Evolutionary conservation across 2,113 vertebrate genomes (phyloP).

Genomic region (Rhinogobius similis): DNA sequence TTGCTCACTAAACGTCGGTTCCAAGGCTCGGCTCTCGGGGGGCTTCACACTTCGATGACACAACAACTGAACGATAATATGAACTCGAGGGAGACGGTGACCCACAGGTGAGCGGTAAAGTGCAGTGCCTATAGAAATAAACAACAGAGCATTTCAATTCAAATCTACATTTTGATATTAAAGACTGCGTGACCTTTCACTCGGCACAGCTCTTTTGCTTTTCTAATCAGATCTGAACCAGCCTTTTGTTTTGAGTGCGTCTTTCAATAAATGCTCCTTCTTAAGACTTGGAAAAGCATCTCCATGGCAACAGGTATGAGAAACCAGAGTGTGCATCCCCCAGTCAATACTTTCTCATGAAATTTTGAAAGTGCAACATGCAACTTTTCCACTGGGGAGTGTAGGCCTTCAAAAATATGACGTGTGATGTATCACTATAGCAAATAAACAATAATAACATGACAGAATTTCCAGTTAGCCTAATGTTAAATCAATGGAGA

Average conservation of each 20-base stretch:
- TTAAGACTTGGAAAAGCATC: slow-evolving; percentile 42
- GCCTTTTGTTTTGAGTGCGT: slow-evolving; percentile 37
- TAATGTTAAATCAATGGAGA: no score
- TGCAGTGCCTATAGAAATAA: background rate
- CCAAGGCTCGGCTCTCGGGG: background rate
- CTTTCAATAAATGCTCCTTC: slow-evolving; percentile 53
- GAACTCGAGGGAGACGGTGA: background rate
- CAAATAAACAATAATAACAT: no score
- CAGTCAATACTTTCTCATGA: background rate
- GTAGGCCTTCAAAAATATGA: no score
- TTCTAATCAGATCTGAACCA: slow-evolving; percentile 13
- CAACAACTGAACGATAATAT: background rate
- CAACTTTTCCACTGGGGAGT: background rate
- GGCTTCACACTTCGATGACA: background rate
- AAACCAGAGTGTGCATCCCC: slow-evolving; percentile 7
- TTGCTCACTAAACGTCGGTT: no score
- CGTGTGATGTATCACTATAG: no score
- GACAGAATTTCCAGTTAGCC: no score
- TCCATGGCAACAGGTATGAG: slow-evolving; percentile 67
- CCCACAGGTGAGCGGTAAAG: background rate
- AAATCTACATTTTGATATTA: background rate
- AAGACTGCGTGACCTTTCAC: background rate
- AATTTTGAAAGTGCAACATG: background rate
- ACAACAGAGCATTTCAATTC: background rate
- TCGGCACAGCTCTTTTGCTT: slow-evolving; percentile 1